phyloP scores from a whole-genome alignment of 2,797 vertebrate species.

The Chaenodraco wilsoni region DNA sequence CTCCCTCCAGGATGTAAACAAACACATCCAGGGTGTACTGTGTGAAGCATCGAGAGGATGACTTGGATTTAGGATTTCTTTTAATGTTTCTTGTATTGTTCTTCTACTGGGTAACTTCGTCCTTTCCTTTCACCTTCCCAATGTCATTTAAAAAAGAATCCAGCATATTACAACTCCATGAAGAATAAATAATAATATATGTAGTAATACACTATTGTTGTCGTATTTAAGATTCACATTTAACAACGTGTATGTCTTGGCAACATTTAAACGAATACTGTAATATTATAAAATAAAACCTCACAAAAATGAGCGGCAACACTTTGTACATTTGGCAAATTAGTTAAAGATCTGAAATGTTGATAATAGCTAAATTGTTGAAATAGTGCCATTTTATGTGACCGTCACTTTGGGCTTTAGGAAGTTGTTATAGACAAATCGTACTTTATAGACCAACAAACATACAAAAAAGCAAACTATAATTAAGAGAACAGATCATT shows the following conservation, averaged over 20 bases:
- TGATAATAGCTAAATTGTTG: background rate
- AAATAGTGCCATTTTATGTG: background rate
- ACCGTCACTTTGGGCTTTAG: background rate
- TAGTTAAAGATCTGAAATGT: background rate
- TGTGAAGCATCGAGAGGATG: background rate
- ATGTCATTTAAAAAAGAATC: background rate
- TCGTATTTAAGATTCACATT: no score
- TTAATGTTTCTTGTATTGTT: background rate
- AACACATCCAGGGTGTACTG: conserved; percentile 3
- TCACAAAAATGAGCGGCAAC: background rate
- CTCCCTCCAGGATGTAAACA: conserved; percentile 11
- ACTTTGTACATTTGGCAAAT: background rate
- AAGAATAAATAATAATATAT: background rate
- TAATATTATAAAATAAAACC: no score
- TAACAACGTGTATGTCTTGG: background rate
- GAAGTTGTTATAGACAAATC: background rate
- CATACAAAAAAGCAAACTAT: no score
- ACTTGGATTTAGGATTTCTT: conserved; percentile 6
- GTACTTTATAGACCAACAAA: background rate
- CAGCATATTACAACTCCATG: background rate
- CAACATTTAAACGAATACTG: background rate
- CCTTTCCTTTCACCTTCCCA: background rate
- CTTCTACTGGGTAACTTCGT: background rate
- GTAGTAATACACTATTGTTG: no score
- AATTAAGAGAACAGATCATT: background rate